Conservation (phyloP, 2,888 invertebrate species). For the Heliconius aoede region DNA sequence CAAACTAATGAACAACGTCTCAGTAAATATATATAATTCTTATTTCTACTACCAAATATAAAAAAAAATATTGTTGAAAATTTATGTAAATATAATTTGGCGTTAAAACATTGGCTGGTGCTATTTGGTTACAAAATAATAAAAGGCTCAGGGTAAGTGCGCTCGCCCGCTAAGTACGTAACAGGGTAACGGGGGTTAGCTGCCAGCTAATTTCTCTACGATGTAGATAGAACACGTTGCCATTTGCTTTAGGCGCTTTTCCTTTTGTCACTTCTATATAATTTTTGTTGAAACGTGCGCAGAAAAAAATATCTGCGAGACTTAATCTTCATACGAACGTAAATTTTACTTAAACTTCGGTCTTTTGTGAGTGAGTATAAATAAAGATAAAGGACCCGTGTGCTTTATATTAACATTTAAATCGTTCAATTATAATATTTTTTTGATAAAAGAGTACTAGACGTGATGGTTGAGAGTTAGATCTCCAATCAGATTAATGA, state of each 20-base stretch:
- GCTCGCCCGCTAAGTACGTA: slow-evolving; percentile 55
- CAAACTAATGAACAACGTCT: not conserved
- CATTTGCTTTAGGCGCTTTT: slow-evolving; percentile 60
- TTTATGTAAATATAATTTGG: slow-evolving; percentile 14
- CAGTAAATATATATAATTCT: not conserved
- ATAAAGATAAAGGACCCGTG: not conserved
- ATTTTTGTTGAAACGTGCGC: slow-evolving; percentile 66
- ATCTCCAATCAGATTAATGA: not conserved
- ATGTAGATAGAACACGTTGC: slow-evolving; percentile 77
- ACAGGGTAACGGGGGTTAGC: slow-evolving; percentile 59
- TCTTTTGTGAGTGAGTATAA: not conserved
- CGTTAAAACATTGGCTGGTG: slow-evolving; percentile 15
- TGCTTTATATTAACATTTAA: not conserved
- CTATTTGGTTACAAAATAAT: slow-evolving; percentile 33
- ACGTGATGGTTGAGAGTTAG: not conserved
- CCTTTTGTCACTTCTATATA: slow-evolving; percentile 70
- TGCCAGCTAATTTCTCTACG: slow-evolving; percentile 73
- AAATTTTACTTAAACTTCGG: slow-evolving; percentile 22
- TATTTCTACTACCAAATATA: not conserved
- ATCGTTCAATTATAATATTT: not conserved
- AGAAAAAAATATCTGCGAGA: slow-evolving; percentile 31
- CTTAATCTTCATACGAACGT: not conserved
- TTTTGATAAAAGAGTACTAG: not conserved
- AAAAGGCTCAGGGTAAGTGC: slow-evolving; percentile 44
- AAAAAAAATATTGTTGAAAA: too few species aligned